These are phyloP conservation scores for Hemibagrus wyckioides DNA, from an alignment of 2,113 vertebrate species.

Conservation along the genomic window DNA sequence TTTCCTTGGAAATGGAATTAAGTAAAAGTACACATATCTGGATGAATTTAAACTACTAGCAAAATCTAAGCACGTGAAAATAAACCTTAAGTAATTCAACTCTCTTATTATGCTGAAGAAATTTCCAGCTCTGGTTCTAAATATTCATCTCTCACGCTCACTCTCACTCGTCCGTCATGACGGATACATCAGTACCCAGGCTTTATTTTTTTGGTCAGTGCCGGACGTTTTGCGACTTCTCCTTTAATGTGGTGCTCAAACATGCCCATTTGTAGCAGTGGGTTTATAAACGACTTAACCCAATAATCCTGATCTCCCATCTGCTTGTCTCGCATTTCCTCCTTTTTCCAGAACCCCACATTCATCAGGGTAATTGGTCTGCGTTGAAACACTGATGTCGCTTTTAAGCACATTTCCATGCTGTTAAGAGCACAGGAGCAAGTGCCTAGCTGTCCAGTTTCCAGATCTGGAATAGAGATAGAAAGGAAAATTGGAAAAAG, in stretches of 20 bases:
- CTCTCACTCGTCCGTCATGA: neutral
- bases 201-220: neutral
- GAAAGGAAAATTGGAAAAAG: conserved; percentile 28
- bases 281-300: conserved; percentile 74
- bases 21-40: neutral
- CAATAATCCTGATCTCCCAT: conserved; percentile 73
- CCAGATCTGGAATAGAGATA: neutral
- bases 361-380: conserved; percentile 79
- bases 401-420: conserved; percentile 76
- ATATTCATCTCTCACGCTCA: neutral
- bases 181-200: neutral
- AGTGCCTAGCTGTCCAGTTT: conserved; percentile 53
- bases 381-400: conserved; percentile 76
- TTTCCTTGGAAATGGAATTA: neutral
- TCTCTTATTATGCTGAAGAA: neutral
- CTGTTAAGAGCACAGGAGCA: conserved; percentile 70
- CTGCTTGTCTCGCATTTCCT: conserved; percentile 67
- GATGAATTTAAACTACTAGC: neutral
- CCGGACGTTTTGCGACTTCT: conserved; percentile 20
- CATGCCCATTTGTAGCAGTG: conserved; percentile 59
- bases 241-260: conserved; percentile 60
- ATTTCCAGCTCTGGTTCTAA: neutral
- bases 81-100: neutral
- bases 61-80: neutral
- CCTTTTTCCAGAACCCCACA: conserved; percentile 73